Conservation (phyloP, 2,888 invertebrate genomes). For the Lapara coniferarum region DNA sequence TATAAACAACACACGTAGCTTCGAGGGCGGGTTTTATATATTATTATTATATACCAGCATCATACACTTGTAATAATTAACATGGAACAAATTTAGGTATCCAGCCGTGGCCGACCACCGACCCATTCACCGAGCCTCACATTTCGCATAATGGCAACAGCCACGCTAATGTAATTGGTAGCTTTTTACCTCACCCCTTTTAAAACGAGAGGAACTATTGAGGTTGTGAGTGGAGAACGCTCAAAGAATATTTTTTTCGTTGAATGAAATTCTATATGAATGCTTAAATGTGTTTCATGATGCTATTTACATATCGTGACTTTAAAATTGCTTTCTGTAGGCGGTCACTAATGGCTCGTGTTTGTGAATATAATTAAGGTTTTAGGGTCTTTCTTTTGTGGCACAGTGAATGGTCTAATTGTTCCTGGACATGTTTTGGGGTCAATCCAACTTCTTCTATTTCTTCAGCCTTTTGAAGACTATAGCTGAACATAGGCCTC, state of each 20-base stretch:
- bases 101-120: background rate
- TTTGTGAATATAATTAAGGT: background rate
- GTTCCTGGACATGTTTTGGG: too few species aligned
- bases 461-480: too few species aligned
- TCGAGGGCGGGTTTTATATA: too few species aligned
- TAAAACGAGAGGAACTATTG: conserved; percentile 56
- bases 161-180: conserved; percentile 75
- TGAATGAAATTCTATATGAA: conserved; percentile 38
- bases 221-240: conserved; percentile 44
- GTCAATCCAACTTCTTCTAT: too few species aligned
- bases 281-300: conserved; percentile 47
- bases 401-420: too few species aligned
- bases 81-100: conserved; percentile 36
- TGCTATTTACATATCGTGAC: conserved; percentile 46
- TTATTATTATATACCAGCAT: background rate
- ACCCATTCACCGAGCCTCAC: conserved; percentile 37
- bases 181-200: conserved; percentile 59
- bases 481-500: too few species aligned
- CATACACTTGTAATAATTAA: conserved; percentile 39
- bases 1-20: too few species aligned
- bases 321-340: conserved; percentile 42
- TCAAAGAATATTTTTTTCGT: conserved; percentile 37
- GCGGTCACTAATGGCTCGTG: conserved; percentile 22
- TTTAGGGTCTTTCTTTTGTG: too few species aligned
- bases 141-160: conserved; percentile 62